These are phyloP conservation scores for Megaceryle torquata DNA, from an alignment of 2,113 vertebrate genomes.

Conservation along the genomic window DNA sequence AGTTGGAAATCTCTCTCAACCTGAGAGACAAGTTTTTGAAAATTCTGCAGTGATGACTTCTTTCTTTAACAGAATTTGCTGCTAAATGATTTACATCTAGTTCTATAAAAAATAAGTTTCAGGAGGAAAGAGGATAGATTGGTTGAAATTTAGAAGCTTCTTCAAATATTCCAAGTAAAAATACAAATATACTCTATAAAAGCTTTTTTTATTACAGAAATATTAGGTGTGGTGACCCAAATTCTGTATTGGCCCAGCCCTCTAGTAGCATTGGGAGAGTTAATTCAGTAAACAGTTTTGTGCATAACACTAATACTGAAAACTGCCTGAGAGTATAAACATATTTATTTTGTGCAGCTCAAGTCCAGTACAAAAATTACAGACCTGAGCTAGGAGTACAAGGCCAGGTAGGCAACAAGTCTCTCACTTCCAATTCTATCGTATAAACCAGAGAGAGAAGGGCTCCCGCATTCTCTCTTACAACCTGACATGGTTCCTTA, in stretches of 20 bases:
- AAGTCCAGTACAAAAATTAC: not conserved
- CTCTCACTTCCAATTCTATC: not conserved
- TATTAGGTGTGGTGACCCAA: not conserved
- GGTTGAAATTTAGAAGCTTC: not conserved
- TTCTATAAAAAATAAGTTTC: not conserved
- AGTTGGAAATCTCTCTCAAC: not conserved
- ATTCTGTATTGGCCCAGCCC: not conserved
- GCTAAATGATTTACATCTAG: not conserved
- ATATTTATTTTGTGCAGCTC: not conserved
- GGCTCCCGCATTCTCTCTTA: not conserved
- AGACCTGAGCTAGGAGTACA: not conserved
- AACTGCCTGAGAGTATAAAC: not conserved
- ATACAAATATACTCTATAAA: not conserved
- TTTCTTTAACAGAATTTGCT: not conserved
- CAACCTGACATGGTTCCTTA: rapidly evolving
- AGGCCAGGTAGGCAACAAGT: not conserved
- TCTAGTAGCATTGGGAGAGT: not conserved
- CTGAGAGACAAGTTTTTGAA: not conserved
- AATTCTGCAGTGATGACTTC: not conserved
- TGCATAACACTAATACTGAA: not conserved
- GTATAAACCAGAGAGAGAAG: not conserved
- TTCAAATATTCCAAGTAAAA: not conserved
- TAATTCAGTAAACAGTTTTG: not conserved
- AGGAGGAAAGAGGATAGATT: not conserved
- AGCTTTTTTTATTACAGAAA: not conserved